Percentiles rank a stretch among this genome's conserved stretches.
Evolutionary conservation across 2,888 invertebrate genomes (phyloP).

Genomic region (Cheilosia pagana): DNA sequence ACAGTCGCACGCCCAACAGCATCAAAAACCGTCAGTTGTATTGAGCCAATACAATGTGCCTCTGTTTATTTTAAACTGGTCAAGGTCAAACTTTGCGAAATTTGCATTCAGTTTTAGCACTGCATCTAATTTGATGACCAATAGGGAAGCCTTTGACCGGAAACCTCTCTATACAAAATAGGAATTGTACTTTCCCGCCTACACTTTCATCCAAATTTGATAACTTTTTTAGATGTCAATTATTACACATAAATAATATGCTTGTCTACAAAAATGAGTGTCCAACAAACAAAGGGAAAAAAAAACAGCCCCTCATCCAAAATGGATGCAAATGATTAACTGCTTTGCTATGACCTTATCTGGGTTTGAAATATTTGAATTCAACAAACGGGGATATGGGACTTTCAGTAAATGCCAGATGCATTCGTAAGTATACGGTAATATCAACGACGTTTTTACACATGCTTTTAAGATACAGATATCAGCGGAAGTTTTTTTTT

Average conservation of each 20-base stretch:
- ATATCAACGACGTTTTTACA: no score
- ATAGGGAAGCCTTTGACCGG: not conserved
- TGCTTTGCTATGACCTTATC: not conserved
- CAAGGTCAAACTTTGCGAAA: no score
- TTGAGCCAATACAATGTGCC: no score
- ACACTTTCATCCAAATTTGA: not conserved
- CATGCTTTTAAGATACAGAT: no score
- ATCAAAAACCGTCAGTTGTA: no score
- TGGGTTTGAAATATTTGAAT: not conserved
- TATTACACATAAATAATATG: not conserved
- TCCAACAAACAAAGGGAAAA: no score
- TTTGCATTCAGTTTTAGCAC: not conserved
- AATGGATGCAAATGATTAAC: conserved; percentile 5
- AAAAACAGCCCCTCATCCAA: not conserved
- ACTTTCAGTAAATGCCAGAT: conserved; percentile 1
- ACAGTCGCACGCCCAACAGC: no score
- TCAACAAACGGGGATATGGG: not conserved
- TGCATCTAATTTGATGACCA: not conserved
- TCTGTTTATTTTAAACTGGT: no score
- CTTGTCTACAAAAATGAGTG: no score
- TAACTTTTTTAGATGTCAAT: not conserved
- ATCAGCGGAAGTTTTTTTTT: no score
- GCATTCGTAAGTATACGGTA: not conserved
- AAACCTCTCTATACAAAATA: not conserved
- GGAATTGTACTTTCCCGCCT: not conserved